Percentiles rank a stretch among this genome's conserved stretches.
phyloP scores from a whole-genome alignment of 2,113 vertebrate genomes.

The Oceanites oceanicus region DNA sequence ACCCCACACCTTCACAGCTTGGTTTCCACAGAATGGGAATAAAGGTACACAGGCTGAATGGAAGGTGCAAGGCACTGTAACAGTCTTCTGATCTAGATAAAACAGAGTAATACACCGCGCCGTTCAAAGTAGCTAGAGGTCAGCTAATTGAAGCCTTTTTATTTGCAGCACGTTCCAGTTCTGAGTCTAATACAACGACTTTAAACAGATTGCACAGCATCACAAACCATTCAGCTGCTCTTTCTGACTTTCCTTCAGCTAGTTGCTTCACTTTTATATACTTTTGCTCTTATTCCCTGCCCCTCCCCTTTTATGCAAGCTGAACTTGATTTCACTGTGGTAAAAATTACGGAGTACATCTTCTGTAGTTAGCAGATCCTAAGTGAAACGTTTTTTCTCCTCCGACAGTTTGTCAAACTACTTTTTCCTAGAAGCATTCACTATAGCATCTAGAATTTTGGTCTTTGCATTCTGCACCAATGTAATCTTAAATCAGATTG shows the following conservation, averaged over 20 bases:
- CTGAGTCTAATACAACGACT: neutral
- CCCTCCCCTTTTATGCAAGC: neutral
- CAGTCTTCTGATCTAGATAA: neutral
- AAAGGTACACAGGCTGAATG: neutral
- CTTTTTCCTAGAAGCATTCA: neutral
- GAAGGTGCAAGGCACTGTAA: neutral
- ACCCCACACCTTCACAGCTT: neutral
- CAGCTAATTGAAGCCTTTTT: neutral
- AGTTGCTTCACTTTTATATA: neutral
- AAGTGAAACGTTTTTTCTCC: neutral
- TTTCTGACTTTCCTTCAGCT: neutral
- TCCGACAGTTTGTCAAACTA: neutral
- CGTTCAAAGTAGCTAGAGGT: neutral
- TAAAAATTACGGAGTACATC: neutral
- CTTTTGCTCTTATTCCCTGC: neutral
- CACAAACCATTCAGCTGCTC: neutral
- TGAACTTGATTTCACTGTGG: neutral
- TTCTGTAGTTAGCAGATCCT: neutral
- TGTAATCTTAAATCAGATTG: neutral
- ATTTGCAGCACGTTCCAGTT: neutral
- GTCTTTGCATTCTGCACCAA: neutral
- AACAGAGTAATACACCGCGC: neutral
- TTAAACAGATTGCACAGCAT: neutral
- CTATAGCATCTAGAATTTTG: neutral
- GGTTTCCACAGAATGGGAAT: neutral